A percentile compares a stretch with the other conserved stretches of the same genome.
Evolutionary conservation across 2,113 vertebrate genomes (phyloP).

Genomic region (Solea senegalensis): DNA sequence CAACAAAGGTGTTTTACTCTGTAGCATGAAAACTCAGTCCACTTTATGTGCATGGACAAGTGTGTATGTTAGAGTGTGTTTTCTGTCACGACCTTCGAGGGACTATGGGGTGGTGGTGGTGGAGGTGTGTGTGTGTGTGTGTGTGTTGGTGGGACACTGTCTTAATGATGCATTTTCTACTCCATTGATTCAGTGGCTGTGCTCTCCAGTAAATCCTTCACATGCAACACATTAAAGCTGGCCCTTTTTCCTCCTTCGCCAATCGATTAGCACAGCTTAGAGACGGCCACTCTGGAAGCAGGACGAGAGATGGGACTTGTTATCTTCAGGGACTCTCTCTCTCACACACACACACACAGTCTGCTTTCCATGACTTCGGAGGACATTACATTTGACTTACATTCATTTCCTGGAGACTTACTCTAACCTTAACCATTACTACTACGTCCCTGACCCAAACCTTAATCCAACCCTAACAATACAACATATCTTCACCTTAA

Average conservation of each 20-base stretch:
- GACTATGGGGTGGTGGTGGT: neutral
- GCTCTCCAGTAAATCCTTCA: slow-evolving; percentile 84
- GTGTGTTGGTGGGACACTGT: slow-evolving; percentile 50
- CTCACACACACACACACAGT: slow-evolving; percentile 17
- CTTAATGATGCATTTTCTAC: slow-evolving; percentile 85
- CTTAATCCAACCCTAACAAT: too few species aligned
- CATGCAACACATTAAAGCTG: slow-evolving; percentile 83
- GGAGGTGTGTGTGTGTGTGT: slow-evolving; percentile 13
- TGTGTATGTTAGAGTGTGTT: slow-evolving; percentile 20
- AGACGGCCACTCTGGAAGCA: slow-evolving; percentile 69
- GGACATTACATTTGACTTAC: too few species aligned
- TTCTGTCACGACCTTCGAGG: slow-evolving; percentile 23
- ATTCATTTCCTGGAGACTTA: too few species aligned
- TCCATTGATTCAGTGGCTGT: slow-evolving; percentile 81
- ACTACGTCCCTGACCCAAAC: too few species aligned
- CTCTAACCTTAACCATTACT: too few species aligned
- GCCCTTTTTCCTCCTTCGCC: slow-evolving; percentile 77
- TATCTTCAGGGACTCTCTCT: slow-evolving; percentile 61
- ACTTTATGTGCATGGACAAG: neutral
- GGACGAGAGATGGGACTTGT: slow-evolving; percentile 67
- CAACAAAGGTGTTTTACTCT: slow-evolving; percentile 17
- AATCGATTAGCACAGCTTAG: slow-evolving; percentile 82
- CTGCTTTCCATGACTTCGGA: neutral
- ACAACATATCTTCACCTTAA: too few species aligned
- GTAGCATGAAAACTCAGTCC: slow-evolving; percentile 23